Base-by-base conservation (phyloP, 2,888 invertebrate genomes). In the Chouioia cunea region DNA sequence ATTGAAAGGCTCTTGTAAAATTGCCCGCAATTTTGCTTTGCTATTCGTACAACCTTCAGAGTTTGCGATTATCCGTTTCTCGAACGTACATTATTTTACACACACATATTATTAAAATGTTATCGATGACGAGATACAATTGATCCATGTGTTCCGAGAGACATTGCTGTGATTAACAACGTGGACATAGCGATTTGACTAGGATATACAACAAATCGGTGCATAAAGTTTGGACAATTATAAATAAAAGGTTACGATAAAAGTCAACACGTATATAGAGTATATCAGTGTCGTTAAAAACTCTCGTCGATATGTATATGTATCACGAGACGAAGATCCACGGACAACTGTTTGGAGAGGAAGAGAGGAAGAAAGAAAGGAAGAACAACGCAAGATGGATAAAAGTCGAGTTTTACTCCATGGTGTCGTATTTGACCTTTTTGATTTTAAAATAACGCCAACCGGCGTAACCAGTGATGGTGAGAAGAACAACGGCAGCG, bases 391-490 rank as follows among this genome's bases (percentile, higher is more conserved):
- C 6, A 36, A 36, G 12, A 12, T 4, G 36, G 4, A 12, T 6
- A 12, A 10, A 36, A 36, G 6, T 1, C 12, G 36, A 2, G 1
- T 27, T 76, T 87, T 91, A 95, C 86, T 95, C 94, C 95, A 96
- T 96, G 14, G 94, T 94, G 82, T 95, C 95, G 82, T 96, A 96
- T 81, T 96, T 94, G 1, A 96, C 94, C 85, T 95, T 95, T 87
- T 95, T 95, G 58, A 95, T 91, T 85, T 95, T 94, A 83, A 95
- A 90, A 82, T 96, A 94, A 79, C 95, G 91, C 88, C 91, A 94
- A 67, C 93, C 90, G 0, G 94, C 95, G 81, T 97, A 97, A 0
- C 94, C 95, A 2, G 93, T 90, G 22, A 97, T 89, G 0, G 94
- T 96, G 16, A 92, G 88, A 0, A 96, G 88, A 0, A 95, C 93